These are phyloP conservation scores for Brachyhypopomus gauderio DNA, from an alignment of 2,113 vertebrate genomes.

Conservation along the genomic window DNA sequence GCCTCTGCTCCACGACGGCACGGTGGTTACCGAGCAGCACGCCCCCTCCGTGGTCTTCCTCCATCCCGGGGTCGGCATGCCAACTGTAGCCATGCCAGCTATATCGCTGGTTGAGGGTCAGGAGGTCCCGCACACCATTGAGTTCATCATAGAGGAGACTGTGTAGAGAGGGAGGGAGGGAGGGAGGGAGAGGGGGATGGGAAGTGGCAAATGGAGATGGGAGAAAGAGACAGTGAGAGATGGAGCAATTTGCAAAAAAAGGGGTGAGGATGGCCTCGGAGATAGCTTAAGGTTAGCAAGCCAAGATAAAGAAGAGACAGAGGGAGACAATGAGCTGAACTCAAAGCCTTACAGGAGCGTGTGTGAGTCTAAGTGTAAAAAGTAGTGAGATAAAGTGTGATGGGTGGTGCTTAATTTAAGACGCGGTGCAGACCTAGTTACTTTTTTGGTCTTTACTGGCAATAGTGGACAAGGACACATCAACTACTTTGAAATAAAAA, in stretches of 20 bases:
- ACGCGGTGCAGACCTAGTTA: not conserved
- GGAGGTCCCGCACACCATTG: conserved; percentile 73
- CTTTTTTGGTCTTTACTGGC: not conserved
- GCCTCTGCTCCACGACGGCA: conserved; percentile 33
- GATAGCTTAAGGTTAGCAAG: conserved; percentile 21
- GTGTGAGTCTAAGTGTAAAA: not conserved
- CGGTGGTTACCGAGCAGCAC: conserved; percentile 38
- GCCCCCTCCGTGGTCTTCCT: conserved; percentile 74
- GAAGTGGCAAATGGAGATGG: conserved; percentile 1
- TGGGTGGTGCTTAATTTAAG: not conserved
- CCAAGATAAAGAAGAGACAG: not conserved
- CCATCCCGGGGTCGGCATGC: conserved; percentile 68
- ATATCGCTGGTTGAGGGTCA: conserved; percentile 65
- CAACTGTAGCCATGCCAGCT: conserved; percentile 68
- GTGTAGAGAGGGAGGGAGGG: conserved; percentile 52
- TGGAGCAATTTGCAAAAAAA: conserved; percentile 26
- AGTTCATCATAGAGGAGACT: conserved; percentile 79
- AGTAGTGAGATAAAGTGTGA: not conserved
- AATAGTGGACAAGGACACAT: not conserved
- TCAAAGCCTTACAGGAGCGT: conserved; percentile 1
- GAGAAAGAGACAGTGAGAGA: not conserved
- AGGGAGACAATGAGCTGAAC: not conserved
- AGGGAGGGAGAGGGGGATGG: not conserved
- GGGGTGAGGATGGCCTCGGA: conserved; percentile 18
- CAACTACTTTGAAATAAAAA: not conserved